Evolutionary conservation across 2,113 vertebrate species (phyloP).

Genomic region (Xerus inauris): DNA sequence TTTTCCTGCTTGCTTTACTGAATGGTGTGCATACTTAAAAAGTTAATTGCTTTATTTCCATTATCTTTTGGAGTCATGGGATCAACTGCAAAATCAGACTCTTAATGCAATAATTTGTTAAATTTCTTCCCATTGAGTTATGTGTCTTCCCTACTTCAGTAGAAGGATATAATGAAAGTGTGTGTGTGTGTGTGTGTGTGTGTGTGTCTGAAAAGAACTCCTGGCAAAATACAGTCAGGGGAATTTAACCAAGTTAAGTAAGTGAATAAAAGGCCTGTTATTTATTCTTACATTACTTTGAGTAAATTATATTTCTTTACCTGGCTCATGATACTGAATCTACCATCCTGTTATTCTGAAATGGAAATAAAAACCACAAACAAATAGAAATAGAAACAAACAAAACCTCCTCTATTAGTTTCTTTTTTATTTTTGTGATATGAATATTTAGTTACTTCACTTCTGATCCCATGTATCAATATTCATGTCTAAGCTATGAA

Average conservation of each 20-base stretch:
- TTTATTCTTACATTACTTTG: background rate
- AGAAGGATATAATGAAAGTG: background rate
- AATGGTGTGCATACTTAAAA: conserved; percentile 48
- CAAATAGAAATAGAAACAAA: background rate
- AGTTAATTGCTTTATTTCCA: conserved; percentile 46
- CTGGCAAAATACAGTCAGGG: background rate
- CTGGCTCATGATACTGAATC: background rate
- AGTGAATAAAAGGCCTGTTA: background rate
- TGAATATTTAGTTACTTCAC: background rate
- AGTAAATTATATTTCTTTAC: background rate
- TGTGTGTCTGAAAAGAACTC: background rate
- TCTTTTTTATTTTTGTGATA: background rate
- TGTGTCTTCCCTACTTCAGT: background rate
- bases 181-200: background rate
- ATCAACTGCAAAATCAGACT: background rate
- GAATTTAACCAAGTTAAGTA: background rate
- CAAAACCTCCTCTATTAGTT: background rate
- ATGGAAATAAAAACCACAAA: no score
- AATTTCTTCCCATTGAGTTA: background rate
- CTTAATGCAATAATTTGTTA: background rate
- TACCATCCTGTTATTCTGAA: background rate
- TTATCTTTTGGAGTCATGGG: background rate
- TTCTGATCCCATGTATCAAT: background rate
- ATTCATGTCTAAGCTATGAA: background rate
- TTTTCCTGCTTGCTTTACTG: background rate